A percentile compares a stretch with the other conserved stretches of the same genome.
Evolutionary conservation across 2,113 vertebrate genomes (phyloP).

Genomic region (Scomber japonicus): DNA sequence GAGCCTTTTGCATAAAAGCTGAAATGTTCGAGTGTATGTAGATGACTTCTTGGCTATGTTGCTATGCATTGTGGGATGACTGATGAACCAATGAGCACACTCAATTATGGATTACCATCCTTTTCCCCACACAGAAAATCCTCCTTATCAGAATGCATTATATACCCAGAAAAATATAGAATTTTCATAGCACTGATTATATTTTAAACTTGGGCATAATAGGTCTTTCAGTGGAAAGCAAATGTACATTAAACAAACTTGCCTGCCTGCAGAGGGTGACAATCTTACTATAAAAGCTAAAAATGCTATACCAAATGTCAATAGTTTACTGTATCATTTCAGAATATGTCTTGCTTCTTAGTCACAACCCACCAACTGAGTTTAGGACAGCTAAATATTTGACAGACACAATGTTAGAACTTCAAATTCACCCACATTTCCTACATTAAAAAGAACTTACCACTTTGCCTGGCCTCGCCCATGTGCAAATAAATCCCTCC

Average conservation of each 20-base stretch:
- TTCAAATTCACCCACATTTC: slow-evolving; percentile 56
- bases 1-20: slow-evolving; percentile 64
- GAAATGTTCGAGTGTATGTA: slow-evolving; percentile 46
- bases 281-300: slow-evolving; percentile 50
- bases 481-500: slow-evolving; percentile 99
- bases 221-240: slow-evolving; percentile 44
- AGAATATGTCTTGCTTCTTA: slow-evolving; percentile 30
- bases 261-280: slow-evolving; percentile 35
- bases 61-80: slow-evolving; percentile 57
- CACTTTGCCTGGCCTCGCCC: slow-evolving; percentile 99
- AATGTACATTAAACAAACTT: slow-evolving; percentile 46
- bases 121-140: slow-evolving; percentile 37
- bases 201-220: slow-evolving; percentile 42
- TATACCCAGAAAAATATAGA: slow-evolving; percentile 38
- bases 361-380: slow-evolving; percentile 24
- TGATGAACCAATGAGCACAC: slow-evolving; percentile 54
- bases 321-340: slow-evolving; percentile 46
- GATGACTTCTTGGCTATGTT: slow-evolving; percentile 54
- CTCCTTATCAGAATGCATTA: slow-evolving; percentile 31
- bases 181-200: slow-evolving; percentile 33
- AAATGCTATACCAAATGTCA: slow-evolving; percentile 46
- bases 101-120: slow-evolving; percentile 35
- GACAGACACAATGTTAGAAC: slow-evolving; percentile 19
- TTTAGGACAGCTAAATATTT: slow-evolving; percentile 15
- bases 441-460: slow-evolving; percentile 90